These are phyloP conservation scores for Poecilia gillii DNA, from an alignment of 2,797 vertebrate species.

Conservation along the genomic window DNA sequence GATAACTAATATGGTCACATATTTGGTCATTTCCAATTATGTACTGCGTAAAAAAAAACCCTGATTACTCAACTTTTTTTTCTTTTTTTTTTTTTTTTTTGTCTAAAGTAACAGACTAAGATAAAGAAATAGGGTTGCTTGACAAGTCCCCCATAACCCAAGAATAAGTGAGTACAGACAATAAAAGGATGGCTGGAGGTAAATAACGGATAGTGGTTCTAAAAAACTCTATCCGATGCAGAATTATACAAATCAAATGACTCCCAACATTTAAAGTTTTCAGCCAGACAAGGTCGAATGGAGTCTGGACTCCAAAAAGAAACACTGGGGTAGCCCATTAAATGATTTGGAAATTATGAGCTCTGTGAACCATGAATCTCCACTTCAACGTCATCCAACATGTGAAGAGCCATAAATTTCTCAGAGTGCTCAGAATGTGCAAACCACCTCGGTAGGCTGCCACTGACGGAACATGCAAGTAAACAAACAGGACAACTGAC, in stretches of 20 bases:
- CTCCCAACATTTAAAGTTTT: not conserved
- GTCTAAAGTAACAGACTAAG: not conserved
- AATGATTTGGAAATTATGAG: not conserved
- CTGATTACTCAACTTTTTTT: not conserved
- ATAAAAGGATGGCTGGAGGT: not conserved
- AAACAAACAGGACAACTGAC: conserved; percentile 16
- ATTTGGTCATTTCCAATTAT: not conserved
- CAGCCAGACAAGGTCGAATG: not conserved
- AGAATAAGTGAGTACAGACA: not conserved
- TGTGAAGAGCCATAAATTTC: not conserved
- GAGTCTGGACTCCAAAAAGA: not conserved
- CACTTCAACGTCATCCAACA: not conserved
- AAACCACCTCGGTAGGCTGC: not conserved
- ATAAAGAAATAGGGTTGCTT: no score
- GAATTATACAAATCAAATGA: not conserved
- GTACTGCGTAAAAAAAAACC: not conserved
- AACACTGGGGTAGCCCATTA: not conserved
- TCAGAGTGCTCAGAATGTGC: not conserved
- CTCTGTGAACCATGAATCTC: not conserved
- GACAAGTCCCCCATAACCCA: not conserved
- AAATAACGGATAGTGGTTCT: not conserved
- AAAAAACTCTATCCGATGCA: not conserved
- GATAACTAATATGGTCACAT: not conserved
- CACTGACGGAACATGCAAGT: not conserved
- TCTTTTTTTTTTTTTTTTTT: not conserved